Evolutionary conservation across 2,113 vertebrate genomes (phyloP).

Genomic region (Sorex fumeus): DNA sequence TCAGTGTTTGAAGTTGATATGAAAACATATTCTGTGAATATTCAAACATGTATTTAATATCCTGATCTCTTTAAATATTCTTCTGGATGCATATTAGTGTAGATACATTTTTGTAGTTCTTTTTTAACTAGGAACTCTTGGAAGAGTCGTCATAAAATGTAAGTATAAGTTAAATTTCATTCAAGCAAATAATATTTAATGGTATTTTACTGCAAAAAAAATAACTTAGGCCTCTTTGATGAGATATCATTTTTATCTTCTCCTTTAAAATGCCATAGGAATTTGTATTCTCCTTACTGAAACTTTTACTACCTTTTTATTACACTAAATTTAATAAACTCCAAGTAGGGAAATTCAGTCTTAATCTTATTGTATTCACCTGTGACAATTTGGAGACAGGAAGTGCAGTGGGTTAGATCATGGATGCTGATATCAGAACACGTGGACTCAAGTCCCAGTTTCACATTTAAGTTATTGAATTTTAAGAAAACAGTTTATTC

Average conservation of each 20-base stretch:
- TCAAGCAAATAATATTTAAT: constrained; percentile 16
- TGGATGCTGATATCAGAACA: background rate
- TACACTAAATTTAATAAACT: constrained; percentile 9
- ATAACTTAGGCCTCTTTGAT: background rate
- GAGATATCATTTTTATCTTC: background rate
- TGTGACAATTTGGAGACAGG: background rate
- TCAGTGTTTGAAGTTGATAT: constrained; percentile 50
- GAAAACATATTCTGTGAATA: constrained; percentile 31
- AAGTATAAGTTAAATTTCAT: constrained; percentile 22
- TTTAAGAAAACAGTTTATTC: background rate
- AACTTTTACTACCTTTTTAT: background rate
- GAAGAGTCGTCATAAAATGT: constrained; percentile 39
- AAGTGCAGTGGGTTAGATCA: background rate
- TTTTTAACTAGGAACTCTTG: constrained; percentile 19
- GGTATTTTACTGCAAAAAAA: constrained; percentile 1
- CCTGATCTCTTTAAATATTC: constrained; percentile 35
- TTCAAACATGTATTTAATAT: background rate
- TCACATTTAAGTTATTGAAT: background rate
- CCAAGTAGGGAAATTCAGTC: background rate
- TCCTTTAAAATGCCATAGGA: background rate
- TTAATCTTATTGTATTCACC: background rate
- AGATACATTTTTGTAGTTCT: constrained; percentile 29
- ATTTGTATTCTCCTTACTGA: background rate
- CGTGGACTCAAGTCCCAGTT: background rate
- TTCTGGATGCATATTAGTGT: background rate